These are phyloP conservation scores for Sandelia bainsii DNA, from an alignment of 2,797 vertebrate genomes.

Conservation along the genomic window DNA sequence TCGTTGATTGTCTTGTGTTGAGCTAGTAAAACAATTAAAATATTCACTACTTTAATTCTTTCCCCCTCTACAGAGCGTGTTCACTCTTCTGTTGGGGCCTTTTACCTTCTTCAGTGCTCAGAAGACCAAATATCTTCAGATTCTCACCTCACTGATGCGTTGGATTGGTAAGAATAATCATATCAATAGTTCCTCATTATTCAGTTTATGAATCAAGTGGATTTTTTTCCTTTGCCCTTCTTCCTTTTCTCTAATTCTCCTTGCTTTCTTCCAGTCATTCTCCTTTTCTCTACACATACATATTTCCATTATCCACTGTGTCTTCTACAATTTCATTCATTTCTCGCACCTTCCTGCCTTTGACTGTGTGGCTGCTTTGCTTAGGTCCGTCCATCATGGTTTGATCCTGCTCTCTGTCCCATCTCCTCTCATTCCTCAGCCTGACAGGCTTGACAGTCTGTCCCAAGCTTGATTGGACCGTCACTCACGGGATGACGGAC, in stretches of 20 bases:
- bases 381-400: slow-evolving; percentile 74
- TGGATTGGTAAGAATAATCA: slow-evolving; percentile 92
- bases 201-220: neutral
- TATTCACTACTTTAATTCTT: neutral
- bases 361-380: slow-evolving; percentile 40
- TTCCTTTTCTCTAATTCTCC: neutral
- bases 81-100: slow-evolving; percentile 91
- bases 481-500: slow-evolving; percentile 71
- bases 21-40: neutral
- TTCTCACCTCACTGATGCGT: slow-evolving; percentile 95
- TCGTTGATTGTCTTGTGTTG: neutral
- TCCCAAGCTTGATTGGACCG: slow-evolving; percentile 75
- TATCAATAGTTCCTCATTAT: neutral
- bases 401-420: slow-evolving; percentile 67
- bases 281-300: neutral
- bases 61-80: slow-evolving; percentile 82
- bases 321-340: slow-evolving; percentile 3
- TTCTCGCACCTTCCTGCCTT: neutral
- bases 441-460: slow-evolving; percentile 75
- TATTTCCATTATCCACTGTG: slow-evolving; percentile 44
- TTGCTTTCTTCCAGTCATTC: neutral
- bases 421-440: slow-evolving; percentile 80
- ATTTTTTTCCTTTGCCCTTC: neutral
- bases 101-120: slow-evolving; percentile 98
- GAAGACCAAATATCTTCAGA: slow-evolving; percentile 99